Evolutionary conservation across 2,113 vertebrate species (phyloP).

Genomic region (Osmerus mordax): DNA sequence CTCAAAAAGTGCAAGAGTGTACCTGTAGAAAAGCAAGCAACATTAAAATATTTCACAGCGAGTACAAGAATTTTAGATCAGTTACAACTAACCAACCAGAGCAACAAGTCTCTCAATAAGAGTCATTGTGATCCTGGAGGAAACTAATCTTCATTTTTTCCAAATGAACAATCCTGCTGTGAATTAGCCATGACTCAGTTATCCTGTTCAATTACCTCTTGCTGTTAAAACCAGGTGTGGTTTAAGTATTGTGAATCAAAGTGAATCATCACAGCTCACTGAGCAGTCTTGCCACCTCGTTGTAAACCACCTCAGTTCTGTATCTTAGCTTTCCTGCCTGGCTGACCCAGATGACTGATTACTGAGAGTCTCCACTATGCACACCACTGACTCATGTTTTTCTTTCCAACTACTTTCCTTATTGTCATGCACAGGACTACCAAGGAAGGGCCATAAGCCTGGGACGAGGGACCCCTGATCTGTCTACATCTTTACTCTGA

Average conservation of each 20-base stretch:
- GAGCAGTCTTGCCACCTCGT: too few species aligned
- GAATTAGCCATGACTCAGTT: slow-evolving; percentile 16
- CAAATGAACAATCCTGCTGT: not conserved
- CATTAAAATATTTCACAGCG: too few species aligned
- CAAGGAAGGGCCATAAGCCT: slow-evolving; percentile 20
- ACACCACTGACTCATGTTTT: slow-evolving; percentile 35
- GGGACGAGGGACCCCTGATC: not conserved
- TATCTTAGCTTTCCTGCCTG: not conserved
- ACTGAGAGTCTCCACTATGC: slow-evolving; percentile 3
- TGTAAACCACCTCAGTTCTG: too few species aligned
- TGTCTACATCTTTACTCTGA: not conserved
- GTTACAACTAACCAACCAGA: too few species aligned
- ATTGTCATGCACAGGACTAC: not conserved
- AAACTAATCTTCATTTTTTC: not conserved
- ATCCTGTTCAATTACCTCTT: slow-evolving; percentile 5
- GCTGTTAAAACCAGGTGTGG: slow-evolving; percentile 8
- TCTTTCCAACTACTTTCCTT: slow-evolving; percentile 21
- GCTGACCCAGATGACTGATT: slow-evolving; percentile 13
- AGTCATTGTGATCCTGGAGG: too few species aligned
- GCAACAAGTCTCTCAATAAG: too few species aligned
- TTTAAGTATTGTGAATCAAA: slow-evolving; percentile 40
- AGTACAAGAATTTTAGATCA: too few species aligned
- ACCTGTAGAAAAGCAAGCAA: too few species aligned
- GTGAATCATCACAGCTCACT: slow-evolving; percentile 33
- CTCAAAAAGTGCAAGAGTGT: too few species aligned